phyloP scores from a whole-genome alignment of 2,797 vertebrate genomes.

The Poeciliopsis paucimaculata region DNA sequence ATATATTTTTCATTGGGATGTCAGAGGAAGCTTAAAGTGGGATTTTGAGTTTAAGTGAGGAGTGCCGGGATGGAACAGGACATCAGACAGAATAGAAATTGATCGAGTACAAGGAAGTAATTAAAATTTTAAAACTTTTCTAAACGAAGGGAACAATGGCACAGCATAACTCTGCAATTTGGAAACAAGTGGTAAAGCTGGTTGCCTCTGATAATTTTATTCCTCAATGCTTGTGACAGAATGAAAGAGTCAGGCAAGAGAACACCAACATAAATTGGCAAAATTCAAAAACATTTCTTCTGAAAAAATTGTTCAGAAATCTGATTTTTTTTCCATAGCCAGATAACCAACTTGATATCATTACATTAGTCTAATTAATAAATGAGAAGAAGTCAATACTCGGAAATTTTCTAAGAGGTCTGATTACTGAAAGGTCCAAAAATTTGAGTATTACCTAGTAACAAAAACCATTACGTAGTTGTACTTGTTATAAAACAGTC shows the following conservation, averaged over 20 bases:
- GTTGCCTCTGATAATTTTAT: not conserved
- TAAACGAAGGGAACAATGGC: not conserved
- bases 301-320: not conserved
- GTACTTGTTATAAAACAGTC: not conserved
- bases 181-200: not conserved
- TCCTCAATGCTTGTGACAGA: not conserved
- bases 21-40: slow-evolving; percentile 14
- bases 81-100: not conserved
- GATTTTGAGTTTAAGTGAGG: slow-evolving; percentile 17
- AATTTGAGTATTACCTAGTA: not conserved
- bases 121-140: not conserved
- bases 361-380: not conserved
- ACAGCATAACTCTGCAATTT: not conserved
- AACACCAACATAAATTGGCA: too few species aligned
- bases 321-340: not conserved
- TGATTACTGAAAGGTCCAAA: not conserved
- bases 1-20: slow-evolving; percentile 36
- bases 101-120: not conserved
- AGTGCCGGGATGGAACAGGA: slow-evolving; percentile 9
- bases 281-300: not conserved
- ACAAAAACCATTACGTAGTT: not conserved
- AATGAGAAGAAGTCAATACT: not conserved
- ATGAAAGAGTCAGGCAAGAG: not conserved
- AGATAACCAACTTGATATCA: not conserved
- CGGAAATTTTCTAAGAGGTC: not conserved